Conservation (phyloP, 1,140 invertebrate species). For the Gryon sp. region DNA sequence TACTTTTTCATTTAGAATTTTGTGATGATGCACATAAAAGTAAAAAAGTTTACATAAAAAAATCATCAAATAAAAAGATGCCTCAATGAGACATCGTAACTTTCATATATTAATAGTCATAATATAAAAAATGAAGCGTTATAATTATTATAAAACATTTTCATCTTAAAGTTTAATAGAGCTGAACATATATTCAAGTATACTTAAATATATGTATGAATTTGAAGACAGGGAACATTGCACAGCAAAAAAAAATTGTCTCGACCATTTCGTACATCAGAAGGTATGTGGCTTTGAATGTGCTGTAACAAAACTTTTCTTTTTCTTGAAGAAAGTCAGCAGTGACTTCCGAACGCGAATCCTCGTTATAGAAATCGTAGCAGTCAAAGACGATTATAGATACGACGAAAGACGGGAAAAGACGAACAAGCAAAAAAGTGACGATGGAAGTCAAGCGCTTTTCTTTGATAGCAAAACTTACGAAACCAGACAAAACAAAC, state of each 20-base stretch:
- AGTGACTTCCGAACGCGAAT: conserved; percentile 31
- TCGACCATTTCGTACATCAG: conserved; percentile 28
- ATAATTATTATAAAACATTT: too few relatives aligned
- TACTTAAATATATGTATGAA: neutral
- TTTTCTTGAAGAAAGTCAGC: conserved; percentile 27
- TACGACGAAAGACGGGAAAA: conserved; percentile 23
- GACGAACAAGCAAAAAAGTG: conserved; percentile 21
- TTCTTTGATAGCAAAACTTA: conserved; percentile 25
- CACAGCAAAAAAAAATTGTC: conserved; percentile 6
- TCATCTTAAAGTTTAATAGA: too few relatives aligned
- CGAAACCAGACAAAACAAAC: conserved; percentile 24
- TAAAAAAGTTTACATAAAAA: too few relatives aligned
- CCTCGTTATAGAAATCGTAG: conserved; percentile 42
- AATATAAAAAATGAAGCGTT: too few relatives aligned
- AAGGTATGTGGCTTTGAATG: conserved; percentile 22
- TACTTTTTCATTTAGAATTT: too few relatives aligned
- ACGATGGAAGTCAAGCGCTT: conserved; percentile 10
- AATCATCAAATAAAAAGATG: too few relatives aligned
- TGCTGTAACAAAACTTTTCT: conserved; percentile 33
- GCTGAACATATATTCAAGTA: too few relatives aligned
- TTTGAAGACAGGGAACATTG: neutral
- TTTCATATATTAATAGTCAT: too few relatives aligned
- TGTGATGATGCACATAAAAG: too few relatives aligned
- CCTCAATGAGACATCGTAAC: too few relatives aligned
- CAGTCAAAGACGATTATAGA: conserved; percentile 27